Evolutionary conservation across 2,113 vertebrate species (phyloP).

Genomic region (Microcebus jonahi): DNA sequence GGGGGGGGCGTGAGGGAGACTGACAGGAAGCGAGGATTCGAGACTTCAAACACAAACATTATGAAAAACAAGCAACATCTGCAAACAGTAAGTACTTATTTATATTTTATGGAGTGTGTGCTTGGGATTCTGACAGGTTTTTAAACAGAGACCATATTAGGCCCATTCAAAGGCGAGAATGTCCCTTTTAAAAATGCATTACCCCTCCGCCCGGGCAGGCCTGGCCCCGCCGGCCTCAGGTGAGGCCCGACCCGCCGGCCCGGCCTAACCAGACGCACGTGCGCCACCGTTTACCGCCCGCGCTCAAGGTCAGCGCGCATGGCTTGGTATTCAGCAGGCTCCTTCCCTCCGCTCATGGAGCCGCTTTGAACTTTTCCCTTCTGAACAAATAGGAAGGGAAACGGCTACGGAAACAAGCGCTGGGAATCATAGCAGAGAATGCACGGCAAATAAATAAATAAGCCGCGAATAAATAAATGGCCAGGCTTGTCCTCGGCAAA

Average conservation of each 20-base stretch:
- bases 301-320: slow-evolving; percentile 89
- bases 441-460: slow-evolving; percentile 73
- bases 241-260: slow-evolving; percentile 88
- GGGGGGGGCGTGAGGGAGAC: slow-evolving; percentile 80
- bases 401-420: slow-evolving; percentile 84
- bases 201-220: background rate
- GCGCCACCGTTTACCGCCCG: slow-evolving; percentile 85
- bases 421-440: slow-evolving; percentile 81
- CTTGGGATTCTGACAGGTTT: slow-evolving; percentile 89
- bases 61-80: slow-evolving; percentile 90
- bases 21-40: slow-evolving; percentile 84
- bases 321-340: slow-evolving; percentile 90
- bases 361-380: slow-evolving; percentile 89
- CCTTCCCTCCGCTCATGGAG: slow-evolving; percentile 83
- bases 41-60: slow-evolving; percentile 90
- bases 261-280: slow-evolving; percentile 92
- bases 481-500: slow-evolving; percentile 21
- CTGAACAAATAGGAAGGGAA: slow-evolving; percentile 88
- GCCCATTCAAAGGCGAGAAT: slow-evolving; percentile 86
- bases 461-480: slow-evolving; percentile 68
- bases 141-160: slow-evolving; percentile 86
- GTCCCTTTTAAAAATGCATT: slow-evolving; percentile 89
- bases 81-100: slow-evolving; percentile 91
- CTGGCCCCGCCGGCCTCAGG: slow-evolving; percentile 87
- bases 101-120: slow-evolving; percentile 91